Conservation (phyloP, 1,140 invertebrate species). For the Ceratina calcarata region DNA sequence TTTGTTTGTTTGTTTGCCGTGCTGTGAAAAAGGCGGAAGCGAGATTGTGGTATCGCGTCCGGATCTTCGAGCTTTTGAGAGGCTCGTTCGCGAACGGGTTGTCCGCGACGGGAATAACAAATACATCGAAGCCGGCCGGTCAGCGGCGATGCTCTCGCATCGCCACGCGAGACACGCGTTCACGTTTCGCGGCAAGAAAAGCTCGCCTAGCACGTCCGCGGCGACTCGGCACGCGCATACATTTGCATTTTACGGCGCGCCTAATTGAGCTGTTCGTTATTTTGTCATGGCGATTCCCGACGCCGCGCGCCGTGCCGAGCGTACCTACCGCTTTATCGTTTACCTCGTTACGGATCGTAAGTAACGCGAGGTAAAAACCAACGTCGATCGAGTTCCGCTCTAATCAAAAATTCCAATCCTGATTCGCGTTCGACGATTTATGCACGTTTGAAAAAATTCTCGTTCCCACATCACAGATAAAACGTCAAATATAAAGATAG, state of each 20-base stretch:
- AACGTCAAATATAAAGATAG: too few relatives aligned
- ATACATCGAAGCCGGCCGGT: neutral
- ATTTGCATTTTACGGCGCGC: constrained; percentile 68
- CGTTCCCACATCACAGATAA: too few relatives aligned
- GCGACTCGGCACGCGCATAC: constrained; percentile 59
- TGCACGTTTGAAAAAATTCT: too few relatives aligned
- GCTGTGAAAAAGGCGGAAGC: neutral
- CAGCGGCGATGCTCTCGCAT: constrained; percentile 10
- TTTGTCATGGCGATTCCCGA: constrained; percentile 56
- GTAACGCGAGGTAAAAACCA: too few relatives aligned
- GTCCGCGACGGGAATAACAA: constrained; percentile 22
- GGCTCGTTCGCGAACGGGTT: neutral
- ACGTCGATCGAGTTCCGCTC: too few relatives aligned
- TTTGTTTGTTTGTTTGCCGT: too few relatives aligned
- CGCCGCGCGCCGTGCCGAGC: neutral
- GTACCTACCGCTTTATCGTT: constrained; percentile 52
- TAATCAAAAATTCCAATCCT: too few relatives aligned
- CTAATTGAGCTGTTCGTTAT: constrained; percentile 71
- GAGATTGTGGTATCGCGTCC: neutral
- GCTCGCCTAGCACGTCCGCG: constrained; percentile 54
- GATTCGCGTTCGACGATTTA: too few relatives aligned
- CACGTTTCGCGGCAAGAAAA: constrained; percentile 33
- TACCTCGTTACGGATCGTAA: constrained; percentile 8
- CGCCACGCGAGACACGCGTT: constrained; percentile 34
- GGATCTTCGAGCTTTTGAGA: neutral